Percentiles rank a stretch among this genome's conserved stretches.
Conservation (phyloP, 2,113 vertebrate genomes). For the Hemichromis elongatus region DNA sequence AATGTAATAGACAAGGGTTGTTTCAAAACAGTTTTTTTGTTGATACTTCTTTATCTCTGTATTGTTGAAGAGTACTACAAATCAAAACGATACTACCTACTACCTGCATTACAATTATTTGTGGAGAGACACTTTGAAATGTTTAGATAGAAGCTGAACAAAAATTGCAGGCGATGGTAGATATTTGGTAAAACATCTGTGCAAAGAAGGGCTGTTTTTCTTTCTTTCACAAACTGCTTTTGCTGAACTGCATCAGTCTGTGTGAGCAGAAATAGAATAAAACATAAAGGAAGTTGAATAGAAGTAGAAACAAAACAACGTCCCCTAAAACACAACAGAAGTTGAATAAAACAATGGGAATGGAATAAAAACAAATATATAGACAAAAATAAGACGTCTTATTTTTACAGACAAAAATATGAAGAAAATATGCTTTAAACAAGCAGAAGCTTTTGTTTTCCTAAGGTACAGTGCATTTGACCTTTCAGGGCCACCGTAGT, state of each 20-base stretch:
- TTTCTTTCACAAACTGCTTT: not conserved
- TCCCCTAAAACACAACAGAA: not conserved
- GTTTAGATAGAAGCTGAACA: not conserved
- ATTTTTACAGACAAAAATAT: too few relatives aligned
- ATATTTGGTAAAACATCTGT: not conserved
- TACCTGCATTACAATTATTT: not conserved
- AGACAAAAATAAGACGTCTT: too few relatives aligned
- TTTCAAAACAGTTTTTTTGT: not conserved
- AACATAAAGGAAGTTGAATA: not conserved
- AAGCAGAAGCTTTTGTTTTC: too few relatives aligned
- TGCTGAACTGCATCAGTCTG: not conserved
- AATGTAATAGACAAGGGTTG: not conserved
- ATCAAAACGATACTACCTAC: not conserved
- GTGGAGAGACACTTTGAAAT: not conserved
- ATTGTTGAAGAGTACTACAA: not conserved
- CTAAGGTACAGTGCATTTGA: too few relatives aligned
- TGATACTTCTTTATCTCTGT: not conserved
- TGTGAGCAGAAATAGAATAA: not conserved
- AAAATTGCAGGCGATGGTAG: not conserved
- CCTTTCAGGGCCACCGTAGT: too few relatives aligned
- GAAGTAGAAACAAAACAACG: not conserved
- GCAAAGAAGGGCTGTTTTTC: not conserved
- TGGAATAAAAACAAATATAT: too few relatives aligned
- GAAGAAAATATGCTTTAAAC: too few relatives aligned
- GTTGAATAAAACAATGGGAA: too few relatives aligned